Evolutionary conservation across 2,888 invertebrate species (phyloP).

Genomic region (Sicus ferrugineus): DNA sequence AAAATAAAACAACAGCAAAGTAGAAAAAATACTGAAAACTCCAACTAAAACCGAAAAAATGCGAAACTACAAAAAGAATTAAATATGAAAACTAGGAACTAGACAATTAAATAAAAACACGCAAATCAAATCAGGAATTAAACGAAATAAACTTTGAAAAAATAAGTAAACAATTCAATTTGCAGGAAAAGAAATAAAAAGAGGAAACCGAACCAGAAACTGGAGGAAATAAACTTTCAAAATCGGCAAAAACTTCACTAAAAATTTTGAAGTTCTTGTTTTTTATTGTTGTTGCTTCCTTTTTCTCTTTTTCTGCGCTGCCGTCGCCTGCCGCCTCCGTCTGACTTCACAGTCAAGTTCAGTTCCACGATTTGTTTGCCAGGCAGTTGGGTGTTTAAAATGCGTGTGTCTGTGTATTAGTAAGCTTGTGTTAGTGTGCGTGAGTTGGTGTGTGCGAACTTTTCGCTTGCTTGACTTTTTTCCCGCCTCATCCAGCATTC

Average conservation of each 20-base stretch:
- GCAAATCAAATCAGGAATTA: not conserved
- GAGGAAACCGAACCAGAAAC: not conserved
- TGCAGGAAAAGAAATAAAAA: conserved; percentile 4
- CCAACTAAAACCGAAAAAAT: too few species aligned
- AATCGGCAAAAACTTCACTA: conserved; percentile 3
- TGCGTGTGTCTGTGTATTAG: conserved; percentile 28
- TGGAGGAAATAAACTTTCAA: not conserved
- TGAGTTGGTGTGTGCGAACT: conserved; percentile 38
- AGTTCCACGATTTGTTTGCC: conserved; percentile 55
- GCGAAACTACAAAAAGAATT: conserved; percentile 29
- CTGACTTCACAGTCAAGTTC: conserved; percentile 60
- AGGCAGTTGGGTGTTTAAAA: conserved; percentile 48
- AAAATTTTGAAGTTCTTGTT: conserved; percentile 8
- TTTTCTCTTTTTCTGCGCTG: conserved; percentile 15
- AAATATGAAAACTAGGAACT: not conserved
- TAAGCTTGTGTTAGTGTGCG: conserved; percentile 32
- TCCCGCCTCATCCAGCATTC: conserved; percentile 44
- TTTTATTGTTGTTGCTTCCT: not conserved
- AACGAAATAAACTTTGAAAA: not conserved
- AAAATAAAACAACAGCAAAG: too few species aligned
- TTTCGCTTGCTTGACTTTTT: conserved; percentile 48
- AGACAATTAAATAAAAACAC: conserved; percentile 22
- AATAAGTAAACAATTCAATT: not conserved
- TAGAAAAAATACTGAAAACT: too few species aligned
- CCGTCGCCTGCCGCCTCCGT: conserved; percentile 41